Base-by-base conservation (phyloP, 2,797 vertebrate genomes). In the Spea hammondii region DNA sequence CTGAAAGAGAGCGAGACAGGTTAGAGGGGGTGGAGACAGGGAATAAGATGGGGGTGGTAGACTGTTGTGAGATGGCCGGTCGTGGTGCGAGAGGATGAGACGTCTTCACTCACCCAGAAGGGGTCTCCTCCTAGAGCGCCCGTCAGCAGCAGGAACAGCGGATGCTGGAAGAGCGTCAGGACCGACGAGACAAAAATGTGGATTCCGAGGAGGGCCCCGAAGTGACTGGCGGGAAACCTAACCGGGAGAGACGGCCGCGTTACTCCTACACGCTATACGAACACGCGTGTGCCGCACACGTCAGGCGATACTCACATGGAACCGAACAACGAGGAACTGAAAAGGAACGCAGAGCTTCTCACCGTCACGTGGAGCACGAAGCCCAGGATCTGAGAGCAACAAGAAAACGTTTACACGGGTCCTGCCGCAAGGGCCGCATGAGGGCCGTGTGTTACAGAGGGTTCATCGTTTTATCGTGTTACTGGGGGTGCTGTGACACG, bases 221-320 rank as follows among this genome's bases (percentile, higher is more conserved):
- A 80, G 54, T 80, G 79, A 5, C 51, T 47, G 2, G 11, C 5
- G 32, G 73, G 79, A 46, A 80, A 80, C 73, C 79, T 80, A 53
- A 8, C 12, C n/a, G 45, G 32, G 3, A 57, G 11, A 55, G 68
- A 59, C 0, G 17, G 12, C 32, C 8, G 8, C 4, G 47, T 64
- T 6, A 77, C 46, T 0, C 10, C 44, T 5, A 53, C 14, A 53
- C 59, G 7, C 6, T 9, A 17, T 17, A 32, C n/a, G 9, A 3
- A 17, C 59, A 62, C 9, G 14, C 2, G n/a, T 32, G n/a, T 17
- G 14, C n/a, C 5, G 3, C 6, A 2, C 6, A 4, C 7, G 59
- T 17, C 14, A 62, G 5, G 32, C 32, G 32, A 14, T 76, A 80
- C 79, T 80, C 62, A 80, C 79, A 75, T 5, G 14, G 55, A 55